phyloP scores from a whole-genome alignment of 2,888 invertebrate genomes.

The Drosophila testacea region DNA sequence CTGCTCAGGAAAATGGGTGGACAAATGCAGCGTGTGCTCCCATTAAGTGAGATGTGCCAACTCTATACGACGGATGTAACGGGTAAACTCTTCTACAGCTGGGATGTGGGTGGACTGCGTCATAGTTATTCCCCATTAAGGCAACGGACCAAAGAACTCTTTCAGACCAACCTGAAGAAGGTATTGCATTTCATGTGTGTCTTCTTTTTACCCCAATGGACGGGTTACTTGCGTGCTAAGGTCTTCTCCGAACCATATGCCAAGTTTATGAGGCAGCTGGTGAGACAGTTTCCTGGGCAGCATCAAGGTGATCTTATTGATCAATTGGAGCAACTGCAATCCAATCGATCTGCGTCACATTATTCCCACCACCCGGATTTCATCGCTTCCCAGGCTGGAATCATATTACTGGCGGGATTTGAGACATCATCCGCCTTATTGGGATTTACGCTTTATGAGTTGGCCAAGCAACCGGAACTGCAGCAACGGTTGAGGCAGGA shows the following conservation, averaged over 20 bases:
- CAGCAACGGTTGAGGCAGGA: constrained; percentile 84
- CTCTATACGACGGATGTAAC: constrained; percentile 83
- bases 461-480: constrained; percentile 83
- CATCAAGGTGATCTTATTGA: constrained; percentile 85
- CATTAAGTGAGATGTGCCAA: constrained; percentile 76
- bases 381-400: constrained; percentile 81
- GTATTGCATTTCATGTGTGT: constrained; percentile 73
- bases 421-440: constrained; percentile 84
- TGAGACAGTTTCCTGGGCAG: constrained; percentile 4
- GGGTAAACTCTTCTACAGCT: constrained; percentile 74
- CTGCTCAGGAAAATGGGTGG: constrained; percentile 48
- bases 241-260: constrained; percentile 70
- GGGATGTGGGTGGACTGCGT: constrained; percentile 72
- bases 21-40: constrained; percentile 30
- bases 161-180: constrained; percentile 63
- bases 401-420: constrained; percentile 82
- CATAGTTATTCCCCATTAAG: constrained; percentile 66
- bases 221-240: constrained; percentile 65
- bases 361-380: constrained; percentile 73
- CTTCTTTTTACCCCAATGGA: constrained; percentile 76
- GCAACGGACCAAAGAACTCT: constrained; percentile 64
- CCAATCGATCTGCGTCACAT: constrained; percentile 41
- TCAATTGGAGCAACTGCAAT: constrained; percentile 83
- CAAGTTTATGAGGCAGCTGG: constrained; percentile 83
- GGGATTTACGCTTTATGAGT: constrained; percentile 84